These are phyloP conservation scores for Pavo muticus DNA, from an alignment of 2,113 vertebrate species.

Conservation along the genomic window DNA sequence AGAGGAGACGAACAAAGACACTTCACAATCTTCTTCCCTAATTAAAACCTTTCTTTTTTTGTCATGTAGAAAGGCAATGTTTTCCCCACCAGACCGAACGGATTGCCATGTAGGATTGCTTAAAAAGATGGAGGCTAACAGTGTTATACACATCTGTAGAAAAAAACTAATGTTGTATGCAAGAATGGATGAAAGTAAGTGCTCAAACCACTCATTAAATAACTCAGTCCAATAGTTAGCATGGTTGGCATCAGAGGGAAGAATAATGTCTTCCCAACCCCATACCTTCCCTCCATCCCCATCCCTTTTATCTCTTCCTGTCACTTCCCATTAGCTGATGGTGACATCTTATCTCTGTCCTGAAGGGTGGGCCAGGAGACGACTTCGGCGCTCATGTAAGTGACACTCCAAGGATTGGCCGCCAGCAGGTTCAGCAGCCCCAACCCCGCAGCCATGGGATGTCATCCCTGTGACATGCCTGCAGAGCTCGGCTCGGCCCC, in stretches of 20 bases:
- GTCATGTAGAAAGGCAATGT: constrained; percentile 11
- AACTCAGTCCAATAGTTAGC: constrained; percentile 70
- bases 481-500: constrained; percentile 64
- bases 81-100: constrained; percentile 4
- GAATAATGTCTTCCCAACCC: constrained; percentile 73
- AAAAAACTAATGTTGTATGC: constrained; percentile 66
- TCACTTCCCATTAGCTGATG: constrained; percentile 85
- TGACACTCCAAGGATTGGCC: constrained; percentile 82
- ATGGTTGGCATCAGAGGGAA: constrained; percentile 69
- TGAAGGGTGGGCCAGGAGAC: constrained; percentile 81
- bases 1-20: constrained; percentile 25
- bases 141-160: constrained; percentile 57
- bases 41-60: not conserved
- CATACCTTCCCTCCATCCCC: constrained; percentile 72
- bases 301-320: constrained; percentile 80
- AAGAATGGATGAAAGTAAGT: constrained; percentile 63
- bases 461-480: constrained; percentile 77
- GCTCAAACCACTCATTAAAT: constrained; percentile 75
- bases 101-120: constrained; percentile 37
- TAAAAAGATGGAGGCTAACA: constrained; percentile 70
- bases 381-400: constrained; percentile 83
- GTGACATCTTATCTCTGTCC: constrained; percentile 83
- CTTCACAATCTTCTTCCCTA: constrained; percentile 25
- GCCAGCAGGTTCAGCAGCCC: constrained; percentile 63
- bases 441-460: constrained; percentile 47